Percentiles rank a stretch among this genome's conserved stretches.
Evolutionary conservation across 2,113 vertebrate species (phyloP).

Genomic region (Rallus limicola): DNA sequence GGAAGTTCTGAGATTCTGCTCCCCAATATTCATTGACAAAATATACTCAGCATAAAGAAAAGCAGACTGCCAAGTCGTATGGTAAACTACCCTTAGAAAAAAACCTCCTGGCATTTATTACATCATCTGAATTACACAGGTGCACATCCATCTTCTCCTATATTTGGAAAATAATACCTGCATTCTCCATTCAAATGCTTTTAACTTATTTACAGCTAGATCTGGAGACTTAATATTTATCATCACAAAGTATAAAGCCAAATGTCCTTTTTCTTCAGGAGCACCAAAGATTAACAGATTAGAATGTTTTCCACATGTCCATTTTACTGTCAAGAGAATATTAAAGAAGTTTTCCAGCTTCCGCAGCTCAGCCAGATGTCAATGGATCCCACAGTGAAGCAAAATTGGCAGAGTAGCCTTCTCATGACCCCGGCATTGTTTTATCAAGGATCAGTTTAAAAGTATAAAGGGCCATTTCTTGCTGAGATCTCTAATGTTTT

Average conservation of each 20-base stretch:
- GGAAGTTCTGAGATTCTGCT: neutral
- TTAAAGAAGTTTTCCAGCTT: slow-evolving; percentile 93
- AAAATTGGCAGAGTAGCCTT: slow-evolving; percentile 87
- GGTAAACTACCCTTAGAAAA: neutral
- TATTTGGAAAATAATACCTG: slow-evolving; percentile 58
- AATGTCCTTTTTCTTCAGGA: slow-evolving; percentile 79
- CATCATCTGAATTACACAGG: slow-evolving; percentile 35
- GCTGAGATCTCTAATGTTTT: slow-evolving; percentile 75
- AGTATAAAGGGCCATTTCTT: slow-evolving; percentile 74
- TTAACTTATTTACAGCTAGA: slow-evolving; percentile 75
- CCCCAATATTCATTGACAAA: neutral
- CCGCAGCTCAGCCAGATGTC: slow-evolving; percentile 90
- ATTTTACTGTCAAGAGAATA: slow-evolving; percentile 89
- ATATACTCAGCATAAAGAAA: neutral
- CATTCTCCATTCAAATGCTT: slow-evolving; percentile 44
- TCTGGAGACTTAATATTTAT: slow-evolving; percentile 78
- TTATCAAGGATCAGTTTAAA: slow-evolving; percentile 79
- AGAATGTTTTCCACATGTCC: slow-evolving; percentile 96
- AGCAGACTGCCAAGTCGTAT: neutral
- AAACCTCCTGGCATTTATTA: neutral
- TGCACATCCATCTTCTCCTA: slow-evolving; percentile 36
- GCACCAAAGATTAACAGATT: slow-evolving; percentile 87
- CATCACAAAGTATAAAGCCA: slow-evolving; percentile 79
- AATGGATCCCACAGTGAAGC: slow-evolving; percentile 83
- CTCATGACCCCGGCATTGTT: slow-evolving; percentile 80